These are phyloP conservation scores for Octodonta nipae DNA, from an alignment of 2,888 invertebrate genomes.

Conservation along the genomic window DNA sequence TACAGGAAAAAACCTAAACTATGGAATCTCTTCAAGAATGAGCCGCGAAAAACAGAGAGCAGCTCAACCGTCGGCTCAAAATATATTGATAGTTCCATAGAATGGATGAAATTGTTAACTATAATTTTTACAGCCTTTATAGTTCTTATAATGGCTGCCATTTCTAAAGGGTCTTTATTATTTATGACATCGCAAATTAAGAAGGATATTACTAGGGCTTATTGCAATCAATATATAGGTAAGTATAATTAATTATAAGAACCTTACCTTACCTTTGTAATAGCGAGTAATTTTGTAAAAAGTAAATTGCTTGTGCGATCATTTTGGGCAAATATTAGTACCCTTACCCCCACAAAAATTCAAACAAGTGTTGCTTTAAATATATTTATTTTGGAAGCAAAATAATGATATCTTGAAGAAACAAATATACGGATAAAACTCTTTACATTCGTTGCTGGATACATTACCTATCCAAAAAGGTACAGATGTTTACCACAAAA, in stretches of 20 bases:
- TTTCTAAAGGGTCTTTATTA: conserved; percentile 60
- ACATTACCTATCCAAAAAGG: too few species aligned
- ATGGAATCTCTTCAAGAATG: conserved; percentile 70
- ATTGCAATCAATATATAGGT: conserved; percentile 45
- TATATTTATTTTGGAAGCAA: conserved; percentile 1
- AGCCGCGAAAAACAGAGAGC: conserved; percentile 51
- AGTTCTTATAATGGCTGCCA: conserved; percentile 52
- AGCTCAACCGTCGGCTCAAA: conserved; percentile 53
- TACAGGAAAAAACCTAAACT: conserved; percentile 14
- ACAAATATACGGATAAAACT: too few species aligned
- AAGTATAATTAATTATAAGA: conserved; percentile 13
- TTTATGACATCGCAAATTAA: conserved; percentile 61
- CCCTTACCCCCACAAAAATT: too few species aligned
- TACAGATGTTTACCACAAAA: too few species aligned
- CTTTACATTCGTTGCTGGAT: too few species aligned
- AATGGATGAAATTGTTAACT: conserved; percentile 52
- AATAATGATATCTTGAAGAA: not conserved
- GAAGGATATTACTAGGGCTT: conserved; percentile 40
- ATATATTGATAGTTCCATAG: conserved; percentile 49
- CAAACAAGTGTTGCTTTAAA: too few species aligned
- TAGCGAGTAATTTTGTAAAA: not conserved
- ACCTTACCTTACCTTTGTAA: not conserved
- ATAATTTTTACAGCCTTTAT: conserved; percentile 53
- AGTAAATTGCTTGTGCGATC: not conserved
- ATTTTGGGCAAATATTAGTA: not conserved